A percentile compares a stretch with the other conserved stretches of the same genome.
Evolutionary conservation across 2,113 vertebrate species (phyloP).

Genomic region (Myrmecophaga tridactyla): DNA sequence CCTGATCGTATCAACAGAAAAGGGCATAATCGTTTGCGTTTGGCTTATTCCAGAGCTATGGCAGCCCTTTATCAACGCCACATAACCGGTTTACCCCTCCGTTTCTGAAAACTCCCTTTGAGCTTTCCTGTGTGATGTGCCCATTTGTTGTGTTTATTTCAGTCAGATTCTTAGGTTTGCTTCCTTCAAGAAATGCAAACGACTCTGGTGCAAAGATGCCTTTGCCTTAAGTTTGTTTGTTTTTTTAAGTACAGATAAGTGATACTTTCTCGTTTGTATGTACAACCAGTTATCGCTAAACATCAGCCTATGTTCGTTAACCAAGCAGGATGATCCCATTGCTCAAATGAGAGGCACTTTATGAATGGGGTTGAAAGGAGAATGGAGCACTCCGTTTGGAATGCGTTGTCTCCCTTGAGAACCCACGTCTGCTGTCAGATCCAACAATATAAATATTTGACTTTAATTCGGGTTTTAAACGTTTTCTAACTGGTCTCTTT

Average conservation of each 20-base stretch:
- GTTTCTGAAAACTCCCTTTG: background rate
- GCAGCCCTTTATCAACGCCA: background rate
- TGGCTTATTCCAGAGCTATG: background rate
- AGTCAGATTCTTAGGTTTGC: background rate
- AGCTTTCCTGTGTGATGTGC: background rate
- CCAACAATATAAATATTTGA: constrained; percentile 41
- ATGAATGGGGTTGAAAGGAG: background rate
- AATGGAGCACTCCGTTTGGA: background rate
- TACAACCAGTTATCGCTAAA: background rate
- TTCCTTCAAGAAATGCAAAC: background rate
- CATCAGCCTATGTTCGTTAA: background rate
- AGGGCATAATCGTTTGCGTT: background rate
- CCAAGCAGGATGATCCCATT: background rate
- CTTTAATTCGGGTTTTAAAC: background rate
- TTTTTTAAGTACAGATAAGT: background rate
- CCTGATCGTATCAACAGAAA: background rate
- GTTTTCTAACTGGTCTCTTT: constrained; percentile 25
- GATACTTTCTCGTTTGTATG: background rate
- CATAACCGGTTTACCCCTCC: background rate
- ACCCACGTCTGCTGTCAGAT: background rate
- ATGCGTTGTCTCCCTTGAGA: constrained; percentile 1
- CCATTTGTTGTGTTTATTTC: background rate
- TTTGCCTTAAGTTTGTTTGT: constrained; percentile 8
- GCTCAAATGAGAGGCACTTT: background rate
- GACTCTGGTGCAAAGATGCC: background rate